Evolutionary conservation across 2,113 vertebrate genomes (phyloP).

Genomic region (Grammomys dolichurus): DNA sequence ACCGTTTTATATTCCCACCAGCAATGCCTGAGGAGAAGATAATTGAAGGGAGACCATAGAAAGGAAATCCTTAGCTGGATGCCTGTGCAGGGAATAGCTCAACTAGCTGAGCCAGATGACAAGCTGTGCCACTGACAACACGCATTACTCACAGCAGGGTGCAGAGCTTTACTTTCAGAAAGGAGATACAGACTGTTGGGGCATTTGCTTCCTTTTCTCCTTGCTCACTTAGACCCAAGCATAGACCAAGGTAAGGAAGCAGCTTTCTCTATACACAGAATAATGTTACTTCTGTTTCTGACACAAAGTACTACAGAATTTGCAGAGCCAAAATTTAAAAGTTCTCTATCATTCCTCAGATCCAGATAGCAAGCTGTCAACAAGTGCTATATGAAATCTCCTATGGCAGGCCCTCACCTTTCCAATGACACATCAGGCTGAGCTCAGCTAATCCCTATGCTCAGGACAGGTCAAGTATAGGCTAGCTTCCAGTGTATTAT

Average conservation of each 20-base stretch:
- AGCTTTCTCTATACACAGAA: constrained; percentile 34
- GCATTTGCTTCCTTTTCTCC: background rate
- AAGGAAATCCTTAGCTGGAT: background rate
- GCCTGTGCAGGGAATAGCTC: background rate
- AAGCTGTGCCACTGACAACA: background rate
- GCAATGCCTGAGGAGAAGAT: constrained; percentile 15
- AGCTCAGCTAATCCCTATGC: background rate
- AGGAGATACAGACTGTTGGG: background rate
- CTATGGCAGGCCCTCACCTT: background rate
- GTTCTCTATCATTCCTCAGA: background rate
- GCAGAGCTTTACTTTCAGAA: constrained; percentile 40
- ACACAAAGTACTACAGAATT: constrained; percentile 10
- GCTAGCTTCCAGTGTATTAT: constrained; percentile 49
- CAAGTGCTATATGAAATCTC: background rate
- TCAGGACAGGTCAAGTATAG: constrained; percentile 60
- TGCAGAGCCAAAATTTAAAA: constrained; percentile 6
- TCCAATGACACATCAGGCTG: background rate
- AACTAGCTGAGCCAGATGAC: constrained; percentile 1
- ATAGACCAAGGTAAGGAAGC: background rate
- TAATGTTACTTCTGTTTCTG: background rate
- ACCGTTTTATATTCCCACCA: constrained; percentile 30
- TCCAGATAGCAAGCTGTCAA: background rate
- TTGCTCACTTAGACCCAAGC: background rate
- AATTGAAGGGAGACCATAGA: background rate
- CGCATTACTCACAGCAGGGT: constrained; percentile 5